Conservation (phyloP, 2,888 invertebrate genomes). For the Myopa tessellatipennis region DNA sequence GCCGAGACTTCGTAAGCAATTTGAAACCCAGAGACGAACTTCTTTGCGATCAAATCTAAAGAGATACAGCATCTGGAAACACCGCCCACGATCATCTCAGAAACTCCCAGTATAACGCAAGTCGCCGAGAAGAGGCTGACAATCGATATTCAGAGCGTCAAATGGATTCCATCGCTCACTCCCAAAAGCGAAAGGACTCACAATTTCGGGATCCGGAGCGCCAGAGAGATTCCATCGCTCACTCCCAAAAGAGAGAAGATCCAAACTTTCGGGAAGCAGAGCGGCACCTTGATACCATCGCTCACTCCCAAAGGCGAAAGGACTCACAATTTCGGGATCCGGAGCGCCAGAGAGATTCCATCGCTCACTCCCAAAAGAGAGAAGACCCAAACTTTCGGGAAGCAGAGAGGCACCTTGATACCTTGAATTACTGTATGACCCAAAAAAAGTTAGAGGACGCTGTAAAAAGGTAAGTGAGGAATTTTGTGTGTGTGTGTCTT, state of each 20-base stretch:
- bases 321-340: background rate
- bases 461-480: no score
- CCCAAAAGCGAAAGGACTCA: no score
- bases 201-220: no score
- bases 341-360: background rate
- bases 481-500: no score
- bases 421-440: no score
- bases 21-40: background rate
- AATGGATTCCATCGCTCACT: no score
- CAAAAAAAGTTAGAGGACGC: no score
- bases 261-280: background rate
- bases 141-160: background rate
- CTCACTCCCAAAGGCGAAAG: background rate
- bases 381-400: background rate
- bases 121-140: background rate
- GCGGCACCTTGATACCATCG: background rate
- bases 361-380: background rate
- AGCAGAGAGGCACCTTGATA: no score
- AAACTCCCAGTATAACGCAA: no score
- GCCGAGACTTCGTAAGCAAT: conserved; percentile 4
- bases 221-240: background rate
- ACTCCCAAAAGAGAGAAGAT: background rate
- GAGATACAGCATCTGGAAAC: no score
- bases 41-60: no score
- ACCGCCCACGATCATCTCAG: no score